Conservation (phyloP, 2,113 vertebrate species). For the Saguinus imperator region DNA sequence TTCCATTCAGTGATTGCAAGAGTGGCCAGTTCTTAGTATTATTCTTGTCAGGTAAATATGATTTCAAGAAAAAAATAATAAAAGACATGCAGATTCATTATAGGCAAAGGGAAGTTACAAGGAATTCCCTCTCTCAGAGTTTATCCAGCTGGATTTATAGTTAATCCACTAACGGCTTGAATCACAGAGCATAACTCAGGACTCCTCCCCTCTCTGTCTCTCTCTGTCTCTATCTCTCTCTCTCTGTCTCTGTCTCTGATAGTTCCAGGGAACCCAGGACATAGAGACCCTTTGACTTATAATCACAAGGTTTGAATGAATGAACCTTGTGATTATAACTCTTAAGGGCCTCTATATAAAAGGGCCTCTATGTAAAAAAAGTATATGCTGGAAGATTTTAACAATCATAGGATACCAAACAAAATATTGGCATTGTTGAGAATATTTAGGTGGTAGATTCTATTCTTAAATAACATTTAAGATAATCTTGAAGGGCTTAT, state of each 20-base stretch:
- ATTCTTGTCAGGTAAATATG: not conserved
- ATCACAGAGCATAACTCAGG: not conserved
- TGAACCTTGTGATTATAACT: too few species aligned
- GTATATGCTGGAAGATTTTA: not conserved
- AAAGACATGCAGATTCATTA: not conserved
- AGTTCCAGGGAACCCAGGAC: not conserved
- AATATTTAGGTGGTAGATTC: fast-evolving
- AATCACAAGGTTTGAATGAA: not conserved
- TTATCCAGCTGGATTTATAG: not conserved
- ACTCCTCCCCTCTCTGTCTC: not conserved
- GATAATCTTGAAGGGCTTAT: not conserved
- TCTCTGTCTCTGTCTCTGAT: not conserved
- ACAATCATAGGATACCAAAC: not conserved
- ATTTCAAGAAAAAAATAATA: not conserved
- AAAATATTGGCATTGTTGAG: fast-evolving
- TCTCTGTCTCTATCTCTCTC: not conserved
- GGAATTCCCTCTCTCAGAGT: not conserved
- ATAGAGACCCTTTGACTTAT: not conserved
- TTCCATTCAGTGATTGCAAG: not conserved
- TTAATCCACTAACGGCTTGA: not conserved
- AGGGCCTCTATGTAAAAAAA: too few species aligned
- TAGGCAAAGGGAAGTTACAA: not conserved
- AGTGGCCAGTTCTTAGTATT: not conserved
- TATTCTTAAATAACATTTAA: too few species aligned
- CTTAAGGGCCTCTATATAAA: too few species aligned